A percentile compares a stretch with the other conserved stretches of the same genome.
Conservation (phyloP, 2,888 invertebrate genomes). For the Drosophila kuntzei region DNA sequence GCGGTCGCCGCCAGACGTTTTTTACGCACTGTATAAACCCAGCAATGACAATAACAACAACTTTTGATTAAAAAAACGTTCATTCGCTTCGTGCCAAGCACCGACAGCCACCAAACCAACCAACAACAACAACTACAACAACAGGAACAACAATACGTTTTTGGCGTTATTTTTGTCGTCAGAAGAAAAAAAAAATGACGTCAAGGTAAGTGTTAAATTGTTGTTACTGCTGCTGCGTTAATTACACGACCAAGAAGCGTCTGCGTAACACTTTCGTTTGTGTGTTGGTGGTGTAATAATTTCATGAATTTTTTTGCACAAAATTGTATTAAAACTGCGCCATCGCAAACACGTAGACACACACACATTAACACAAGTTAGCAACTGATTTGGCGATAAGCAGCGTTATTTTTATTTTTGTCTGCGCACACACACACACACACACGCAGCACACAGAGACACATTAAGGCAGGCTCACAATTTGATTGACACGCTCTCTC, state of each 20-base stretch:
- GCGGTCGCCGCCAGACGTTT: constrained; percentile 46
- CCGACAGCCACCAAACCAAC: constrained; percentile 61
- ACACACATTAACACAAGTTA: constrained; percentile 21
- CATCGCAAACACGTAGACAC: constrained; percentile 24
- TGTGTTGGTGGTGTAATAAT: constrained; percentile 48
- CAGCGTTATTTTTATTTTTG: constrained; percentile 53
- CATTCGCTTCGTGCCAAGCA: constrained; percentile 73
- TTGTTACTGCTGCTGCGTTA: constrained; percentile 38
- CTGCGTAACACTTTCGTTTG: constrained; percentile 71
- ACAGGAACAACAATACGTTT: constrained; percentile 49
- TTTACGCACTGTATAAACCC: constrained; percentile 67
- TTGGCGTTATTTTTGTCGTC: constrained; percentile 66
- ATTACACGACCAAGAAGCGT: constrained; percentile 68
- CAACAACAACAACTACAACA: constrained; percentile 27
- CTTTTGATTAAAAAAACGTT: constrained; percentile 66
- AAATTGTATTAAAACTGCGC: constrained; percentile 52
- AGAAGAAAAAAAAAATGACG: constrained; percentile 72
- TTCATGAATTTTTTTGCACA: constrained; percentile 59
- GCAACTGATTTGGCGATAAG: constrained; percentile 77
- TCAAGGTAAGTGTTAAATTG: constrained; percentile 76
- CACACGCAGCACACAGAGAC: constrained; percentile 10
- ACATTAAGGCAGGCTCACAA: constrained; percentile 65
- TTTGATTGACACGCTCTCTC: constrained; percentile 52
- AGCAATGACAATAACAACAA: constrained; percentile 22
- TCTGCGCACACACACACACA: constrained; percentile 28